Conservation (phyloP, 2,888 invertebrate genomes). For the Agrotis clavis region DNA sequence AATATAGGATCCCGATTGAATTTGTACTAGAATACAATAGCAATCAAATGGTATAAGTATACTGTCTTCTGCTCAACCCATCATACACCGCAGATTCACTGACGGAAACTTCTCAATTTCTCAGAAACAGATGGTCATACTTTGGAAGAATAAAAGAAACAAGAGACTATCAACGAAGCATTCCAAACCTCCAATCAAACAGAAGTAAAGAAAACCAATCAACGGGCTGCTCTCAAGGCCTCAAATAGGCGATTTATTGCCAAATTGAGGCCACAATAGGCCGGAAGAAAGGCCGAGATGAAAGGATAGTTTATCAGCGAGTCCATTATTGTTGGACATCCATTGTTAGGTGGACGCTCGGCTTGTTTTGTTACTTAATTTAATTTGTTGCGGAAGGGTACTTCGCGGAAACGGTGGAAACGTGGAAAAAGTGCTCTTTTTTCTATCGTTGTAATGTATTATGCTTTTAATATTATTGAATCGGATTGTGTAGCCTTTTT, state of each 20-base stretch:
- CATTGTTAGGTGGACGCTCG: constrained; percentile 56
- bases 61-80: too few relatives aligned
- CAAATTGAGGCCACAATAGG: constrained; percentile 68
- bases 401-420: constrained; percentile 9
- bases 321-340: constrained; percentile 65
- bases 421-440: constrained; percentile 29
- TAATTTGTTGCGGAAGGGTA: constrained; percentile 62
- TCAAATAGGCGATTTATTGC: constrained; percentile 72
- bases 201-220: constrained; percentile 68
- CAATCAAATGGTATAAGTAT: too few relatives aligned
- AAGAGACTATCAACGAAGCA: constrained; percentile 27
- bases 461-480: constrained; percentile 53
- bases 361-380: constrained; percentile 69
- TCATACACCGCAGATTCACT: too few relatives aligned
- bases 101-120: too few relatives aligned
- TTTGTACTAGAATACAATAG: too few relatives aligned
- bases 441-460: constrained; percentile 45
- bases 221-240: constrained; percentile 58
- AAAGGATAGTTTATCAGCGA: constrained; percentile 71
- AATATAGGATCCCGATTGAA: too few relatives aligned
- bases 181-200: constrained; percentile 49
- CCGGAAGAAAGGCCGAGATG: constrained; percentile 65
- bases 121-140: not conserved
- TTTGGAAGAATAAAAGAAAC: constrained; percentile 26
- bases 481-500: constrained; percentile 21